Conservation (phyloP, 2,797 vertebrate species). For the Prunella strophiata region DNA sequence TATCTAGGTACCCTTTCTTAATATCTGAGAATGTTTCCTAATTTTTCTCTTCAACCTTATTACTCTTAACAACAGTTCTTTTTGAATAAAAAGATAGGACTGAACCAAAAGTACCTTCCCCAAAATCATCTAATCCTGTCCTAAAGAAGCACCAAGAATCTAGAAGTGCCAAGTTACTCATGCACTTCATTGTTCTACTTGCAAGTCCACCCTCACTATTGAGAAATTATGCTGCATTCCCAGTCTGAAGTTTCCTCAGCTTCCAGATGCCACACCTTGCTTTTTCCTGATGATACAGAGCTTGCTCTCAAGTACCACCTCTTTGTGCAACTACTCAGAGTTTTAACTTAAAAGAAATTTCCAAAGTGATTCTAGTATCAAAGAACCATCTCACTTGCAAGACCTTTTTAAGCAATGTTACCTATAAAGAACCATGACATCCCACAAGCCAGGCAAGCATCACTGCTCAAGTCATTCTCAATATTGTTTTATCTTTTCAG, state of each 20-base stretch:
- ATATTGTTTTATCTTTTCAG: neutral
- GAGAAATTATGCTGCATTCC: neutral
- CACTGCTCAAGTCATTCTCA: neutral
- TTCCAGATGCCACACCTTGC: neutral
- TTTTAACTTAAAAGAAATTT: neutral
- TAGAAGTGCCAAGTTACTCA: neutral
- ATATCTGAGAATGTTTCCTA: neutral
- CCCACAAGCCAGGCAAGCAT: neutral
- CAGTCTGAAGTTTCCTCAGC: neutral
- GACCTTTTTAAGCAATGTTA: neutral
- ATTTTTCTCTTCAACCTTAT: neutral
- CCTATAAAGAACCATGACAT: neutral
- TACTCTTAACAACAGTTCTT: rapidly evolving
- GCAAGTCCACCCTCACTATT: neutral
- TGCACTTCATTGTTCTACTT: neutral
- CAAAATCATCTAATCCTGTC: neutral
- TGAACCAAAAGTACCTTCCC: neutral
- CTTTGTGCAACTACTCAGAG: neutral
- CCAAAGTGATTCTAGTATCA: neutral
- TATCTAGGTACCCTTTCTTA: neutral
- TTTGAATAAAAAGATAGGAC: neutral
- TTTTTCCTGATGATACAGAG: neutral
- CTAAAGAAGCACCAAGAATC: neutral
- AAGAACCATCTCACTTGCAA: neutral
- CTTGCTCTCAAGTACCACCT: neutral